phyloP scores from a whole-genome alignment of 2,888 invertebrate genomes.

The Dysmachus trigonus region DNA sequence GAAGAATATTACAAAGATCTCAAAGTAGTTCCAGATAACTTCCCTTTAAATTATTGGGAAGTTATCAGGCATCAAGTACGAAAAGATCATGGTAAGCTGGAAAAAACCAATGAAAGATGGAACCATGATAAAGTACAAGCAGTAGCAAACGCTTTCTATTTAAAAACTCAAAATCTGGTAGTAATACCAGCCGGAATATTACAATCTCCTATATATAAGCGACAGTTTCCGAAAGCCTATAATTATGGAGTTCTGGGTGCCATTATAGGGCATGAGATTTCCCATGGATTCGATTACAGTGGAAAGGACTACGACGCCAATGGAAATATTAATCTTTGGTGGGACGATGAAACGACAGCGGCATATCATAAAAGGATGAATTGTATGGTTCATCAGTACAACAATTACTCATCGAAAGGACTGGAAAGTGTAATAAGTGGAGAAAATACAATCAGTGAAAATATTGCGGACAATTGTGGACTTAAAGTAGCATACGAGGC shows the following conservation, averaged over 20 bases:
- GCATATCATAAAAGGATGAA: neutral
- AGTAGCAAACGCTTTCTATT: conserved; percentile 11
- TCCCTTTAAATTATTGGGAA: neutral
- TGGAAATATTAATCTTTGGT: conserved; percentile 23
- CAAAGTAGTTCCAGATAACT: neutral
- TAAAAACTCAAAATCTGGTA: conserved; percentile 10
- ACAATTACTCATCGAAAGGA: neutral
- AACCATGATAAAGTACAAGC: neutral
- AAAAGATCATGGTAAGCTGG: neutral
- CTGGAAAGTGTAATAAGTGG: neutral
- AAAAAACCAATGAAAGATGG: neutral
- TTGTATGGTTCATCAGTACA: neutral
- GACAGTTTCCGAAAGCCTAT: neutral
- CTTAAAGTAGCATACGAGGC: neutral
- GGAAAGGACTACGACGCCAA: neutral
- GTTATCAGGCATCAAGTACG: neutral
- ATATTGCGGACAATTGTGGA: conserved; percentile 36
- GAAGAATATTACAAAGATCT: neutral
- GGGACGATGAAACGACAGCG: neutral
- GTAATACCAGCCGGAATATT: conserved; percentile 24
- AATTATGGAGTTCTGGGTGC: conserved; percentile 23
- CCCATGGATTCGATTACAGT: conserved; percentile 24
- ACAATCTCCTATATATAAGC: neutral
- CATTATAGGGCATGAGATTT: conserved; percentile 26
- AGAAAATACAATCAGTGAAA: conserved; percentile 25